Base-by-base conservation (phyloP, 1,140 invertebrate genomes). In the Portunus trituberculatus region DNA sequence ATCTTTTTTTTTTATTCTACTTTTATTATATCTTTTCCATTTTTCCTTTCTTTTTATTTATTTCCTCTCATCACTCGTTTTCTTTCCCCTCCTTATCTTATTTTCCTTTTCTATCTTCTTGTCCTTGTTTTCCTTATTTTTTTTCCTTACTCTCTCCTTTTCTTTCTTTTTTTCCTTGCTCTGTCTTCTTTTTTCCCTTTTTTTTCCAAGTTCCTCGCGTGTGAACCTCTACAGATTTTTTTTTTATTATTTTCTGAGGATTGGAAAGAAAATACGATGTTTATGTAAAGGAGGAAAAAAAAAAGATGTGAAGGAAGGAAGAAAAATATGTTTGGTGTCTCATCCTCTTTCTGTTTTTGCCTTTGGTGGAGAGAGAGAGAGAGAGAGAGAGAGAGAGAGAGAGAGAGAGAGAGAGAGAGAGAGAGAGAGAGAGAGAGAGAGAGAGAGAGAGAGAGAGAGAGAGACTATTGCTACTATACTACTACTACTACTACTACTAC, bases 51-150 rank as follows among this genome's bases (percentile, higher is more conserved):
- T 12, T 4, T 86, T 86, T 25, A 6, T 86, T 86, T 86, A 3
- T 0, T 86, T 86, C 12, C 31, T 4, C 12, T 86, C 25, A 3
- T 46, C n/a, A 31, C 45, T 12, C 45, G 10, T 46, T 39, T 20
- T 48, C 45, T 90, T 46, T 90, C 8, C 59, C 28, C 59, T 59
- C n/a, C 28, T 48, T 29, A 4, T n/a, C 59, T n/a, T 91, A 25
- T 91, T n/a, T 91, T n/a, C 52, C 48, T 91, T n/a, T 8, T 91
- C 48, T 91, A 25, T 91, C 46, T 91, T n/a, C 52, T n/a, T 91
- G 25, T 91, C n/a, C 46, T 91, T n/a, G 48, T n/a, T 91, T n/a
- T 91, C 46, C 6, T 16, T 91, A n/a, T 91, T 28, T 91, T 28
- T 91, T 28, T 91, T 29, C 76, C 52, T 91, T 29, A 76, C 28